These are phyloP conservation scores for Drosophila chauvacae DNA, from an alignment of 1,140 invertebrate species.

Conservation along the genomic window DNA sequence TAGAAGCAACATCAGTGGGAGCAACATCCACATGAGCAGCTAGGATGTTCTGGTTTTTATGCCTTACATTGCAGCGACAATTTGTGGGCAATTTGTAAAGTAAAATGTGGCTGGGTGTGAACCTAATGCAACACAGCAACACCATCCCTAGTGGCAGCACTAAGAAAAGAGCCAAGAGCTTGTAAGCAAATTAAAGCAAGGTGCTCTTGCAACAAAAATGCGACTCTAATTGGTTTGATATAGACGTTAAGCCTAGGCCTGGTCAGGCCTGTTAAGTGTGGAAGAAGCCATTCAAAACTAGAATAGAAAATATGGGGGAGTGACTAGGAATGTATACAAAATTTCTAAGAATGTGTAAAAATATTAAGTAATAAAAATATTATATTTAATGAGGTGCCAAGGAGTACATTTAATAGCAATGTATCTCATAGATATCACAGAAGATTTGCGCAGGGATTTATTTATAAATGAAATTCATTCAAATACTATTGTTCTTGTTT, in stretches of 20 bases:
- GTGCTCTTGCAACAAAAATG: constrained; percentile 29
- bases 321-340: neutral
- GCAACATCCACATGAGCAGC: constrained; percentile 13
- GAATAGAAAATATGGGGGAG: neutral
- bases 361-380: neutral
- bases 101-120: constrained; percentile 80
- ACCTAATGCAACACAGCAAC: constrained; percentile 62
- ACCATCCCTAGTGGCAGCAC: constrained; percentile 21
- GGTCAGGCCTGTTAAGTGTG: constrained; percentile 5
- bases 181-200: constrained; percentile 80
- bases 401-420: neutral
- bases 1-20: neutral
- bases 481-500: neutral
- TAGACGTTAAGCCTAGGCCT: constrained; percentile 58
- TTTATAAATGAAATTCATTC: neutral
- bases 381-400: too few species aligned
- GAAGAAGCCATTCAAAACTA: neutral
- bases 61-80: constrained; percentile 62
- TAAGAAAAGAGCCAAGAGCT: constrained; percentile 34
- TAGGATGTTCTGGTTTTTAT: constrained; percentile 44
- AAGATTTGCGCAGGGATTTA: neutral
- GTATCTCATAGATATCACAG: too few species aligned
- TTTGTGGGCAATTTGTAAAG: constrained; percentile 79
- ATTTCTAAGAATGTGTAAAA: neutral
- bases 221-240: constrained; percentile 62